Conservation (phyloP, 1,140 invertebrate species). For the Drosophila baimaii region DNA sequence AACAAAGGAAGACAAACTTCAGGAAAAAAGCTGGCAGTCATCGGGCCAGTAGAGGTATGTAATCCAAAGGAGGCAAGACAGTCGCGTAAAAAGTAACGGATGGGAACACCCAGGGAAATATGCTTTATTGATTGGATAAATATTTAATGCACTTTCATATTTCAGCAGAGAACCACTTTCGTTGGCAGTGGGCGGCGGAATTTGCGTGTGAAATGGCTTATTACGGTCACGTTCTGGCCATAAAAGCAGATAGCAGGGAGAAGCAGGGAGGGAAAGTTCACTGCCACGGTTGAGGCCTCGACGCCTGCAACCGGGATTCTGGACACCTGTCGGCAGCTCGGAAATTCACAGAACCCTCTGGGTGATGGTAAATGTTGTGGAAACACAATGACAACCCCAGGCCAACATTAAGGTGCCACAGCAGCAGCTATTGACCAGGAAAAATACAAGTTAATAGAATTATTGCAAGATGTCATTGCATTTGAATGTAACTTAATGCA, state of each 20-base stretch:
- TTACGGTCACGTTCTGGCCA: conserved; percentile 44
- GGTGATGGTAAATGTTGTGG: background rate
- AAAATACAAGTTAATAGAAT: too few relatives aligned
- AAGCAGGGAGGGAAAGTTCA: background rate
- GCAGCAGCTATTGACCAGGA: background rate
- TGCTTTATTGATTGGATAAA: conserved; percentile 55
- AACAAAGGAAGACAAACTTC: conserved; percentile 25
- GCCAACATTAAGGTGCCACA: background rate
- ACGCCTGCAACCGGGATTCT: conserved; percentile 6
- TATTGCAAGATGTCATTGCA: background rate
- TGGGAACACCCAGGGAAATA: conserved; percentile 29
- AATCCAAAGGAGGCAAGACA: conserved; percentile 8
- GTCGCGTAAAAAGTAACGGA: background rate
- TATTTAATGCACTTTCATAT: conserved; percentile 50
- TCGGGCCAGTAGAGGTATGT: conserved; percentile 14
- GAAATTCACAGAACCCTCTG: conserved; percentile 1
- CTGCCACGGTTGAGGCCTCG: conserved; percentile 3
- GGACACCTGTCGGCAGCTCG: conserved; percentile 11
- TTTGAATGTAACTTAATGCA: too few relatives aligned
- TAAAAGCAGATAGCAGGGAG: conserved; percentile 17
- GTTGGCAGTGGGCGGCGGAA: conserved; percentile 5
- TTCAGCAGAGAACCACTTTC: conserved; percentile 18
- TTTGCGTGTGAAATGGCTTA: conserved; percentile 51
- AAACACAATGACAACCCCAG: background rate
- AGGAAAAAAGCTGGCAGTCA: conserved; percentile 15